Conservation (phyloP, 2,797 vertebrate genomes). For the Amniataba percoides region DNA sequence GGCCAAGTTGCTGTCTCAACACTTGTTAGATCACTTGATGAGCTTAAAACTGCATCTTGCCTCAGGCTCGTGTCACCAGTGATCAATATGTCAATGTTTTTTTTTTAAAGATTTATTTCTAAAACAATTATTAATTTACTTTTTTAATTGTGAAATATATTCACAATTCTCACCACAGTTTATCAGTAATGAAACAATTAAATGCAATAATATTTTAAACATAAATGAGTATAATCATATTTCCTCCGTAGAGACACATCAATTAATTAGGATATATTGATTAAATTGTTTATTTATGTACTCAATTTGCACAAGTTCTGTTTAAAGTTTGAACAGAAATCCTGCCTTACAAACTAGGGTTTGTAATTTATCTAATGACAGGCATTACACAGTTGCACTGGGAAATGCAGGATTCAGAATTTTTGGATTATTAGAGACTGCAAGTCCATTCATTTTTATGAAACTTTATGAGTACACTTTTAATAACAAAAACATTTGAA, state of each 20-base stretch:
- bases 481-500: conserved; percentile 12
- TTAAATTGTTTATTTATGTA: background rate
- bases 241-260: background rate
- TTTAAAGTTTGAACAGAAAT: background rate
- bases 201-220: conserved; percentile 1
- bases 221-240: background rate
- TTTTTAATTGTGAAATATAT: conserved; percentile 16
- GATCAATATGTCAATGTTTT: background rate
- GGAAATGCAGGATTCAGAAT: background rate
- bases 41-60: conserved; percentile 22
- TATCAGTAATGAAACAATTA: background rate
- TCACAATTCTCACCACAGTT: background rate
- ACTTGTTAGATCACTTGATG: conserved; percentile 43
- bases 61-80: conserved; percentile 19
- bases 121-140: conserved; percentile 12
- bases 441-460: background rate
- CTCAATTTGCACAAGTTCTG: background rate
- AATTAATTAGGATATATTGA: background rate
- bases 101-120: conserved; percentile 37
- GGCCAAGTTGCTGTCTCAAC: conserved; percentile 46
- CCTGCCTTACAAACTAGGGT: background rate
- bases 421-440: background rate
- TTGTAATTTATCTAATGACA: background rate
- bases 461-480: background rate
- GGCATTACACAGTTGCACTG: background rate